Percentiles rank a stretch among this genome's conserved stretches.
phyloP scores from a whole-genome alignment of 2,113 vertebrate species.

The Lophotis ruficrista region DNA sequence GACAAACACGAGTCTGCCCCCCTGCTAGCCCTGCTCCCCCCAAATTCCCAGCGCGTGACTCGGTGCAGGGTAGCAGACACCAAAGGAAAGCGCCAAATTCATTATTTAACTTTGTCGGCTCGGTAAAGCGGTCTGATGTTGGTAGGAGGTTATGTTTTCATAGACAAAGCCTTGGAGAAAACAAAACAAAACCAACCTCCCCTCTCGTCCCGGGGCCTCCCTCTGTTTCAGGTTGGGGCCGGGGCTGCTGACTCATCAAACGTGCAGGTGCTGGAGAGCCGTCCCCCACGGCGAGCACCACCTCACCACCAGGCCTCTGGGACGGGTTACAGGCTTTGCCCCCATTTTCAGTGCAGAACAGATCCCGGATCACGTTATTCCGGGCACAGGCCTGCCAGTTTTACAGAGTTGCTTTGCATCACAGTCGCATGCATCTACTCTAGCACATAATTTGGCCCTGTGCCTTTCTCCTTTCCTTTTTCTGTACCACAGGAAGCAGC shows the following conservation, averaged over 20 bases:
- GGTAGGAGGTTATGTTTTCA: slow-evolving; percentile 60
- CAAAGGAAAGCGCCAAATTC: not conserved
- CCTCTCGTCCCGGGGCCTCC: not conserved
- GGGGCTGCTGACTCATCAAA: slow-evolving; percentile 26
- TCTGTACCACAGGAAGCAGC: slow-evolving; percentile 62
- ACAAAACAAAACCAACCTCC: slow-evolving; percentile 26
- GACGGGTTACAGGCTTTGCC: not conserved
- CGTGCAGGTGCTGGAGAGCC: not conserved
- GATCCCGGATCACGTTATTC: not conserved
- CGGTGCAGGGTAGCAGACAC: not conserved
- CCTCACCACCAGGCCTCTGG: not conserved
- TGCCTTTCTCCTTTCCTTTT: slow-evolving; percentile 43
- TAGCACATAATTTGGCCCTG: slow-evolving; percentile 29
- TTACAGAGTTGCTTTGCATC: not conserved
- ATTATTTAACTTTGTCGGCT: slow-evolving; percentile 15
- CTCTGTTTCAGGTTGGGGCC: not conserved
- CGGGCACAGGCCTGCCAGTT: not conserved
- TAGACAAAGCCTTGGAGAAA: slow-evolving; percentile 49
- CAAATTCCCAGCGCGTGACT: not conserved
- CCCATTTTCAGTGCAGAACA: not conserved
- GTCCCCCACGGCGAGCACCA: not conserved
- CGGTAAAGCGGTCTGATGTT: not conserved
- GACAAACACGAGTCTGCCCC: not conserved
- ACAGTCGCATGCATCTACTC: not conserved
- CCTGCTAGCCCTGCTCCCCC: not conserved